Base-by-base conservation (phyloP, 2,888 invertebrate species). In the Drosophila kanekoi region DNA sequence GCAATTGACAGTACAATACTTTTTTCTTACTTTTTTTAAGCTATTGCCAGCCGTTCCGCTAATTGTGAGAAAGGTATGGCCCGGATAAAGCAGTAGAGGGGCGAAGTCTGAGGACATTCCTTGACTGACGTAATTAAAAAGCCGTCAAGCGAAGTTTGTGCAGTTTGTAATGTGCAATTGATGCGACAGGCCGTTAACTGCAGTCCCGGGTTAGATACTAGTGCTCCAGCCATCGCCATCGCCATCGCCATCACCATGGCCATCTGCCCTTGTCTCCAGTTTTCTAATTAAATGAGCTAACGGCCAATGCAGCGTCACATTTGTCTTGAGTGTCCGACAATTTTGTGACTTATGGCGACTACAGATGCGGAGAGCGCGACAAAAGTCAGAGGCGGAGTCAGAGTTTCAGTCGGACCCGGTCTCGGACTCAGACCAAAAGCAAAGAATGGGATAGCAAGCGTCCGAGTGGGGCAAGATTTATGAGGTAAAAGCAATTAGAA, bases 401-500 rank as follows among this genome's bases (percentile, higher is more conserved):
- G 38, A 33, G 13, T 5, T 4, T 1, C 18, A 37, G 3, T 16
- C 41, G 28, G 23, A 38, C 18, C 14, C 51, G 33, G 13, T 20
- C 32, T 8, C 28, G 13, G 44, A 20, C 4, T 14, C 13, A 16
- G 16, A 11, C 28, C 13, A 8, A 10, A 9, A 48, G 54, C 44
- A 23, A 38, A 58, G 64, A 43, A 45, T 28, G 28, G 28, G 8
- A 28, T 8, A 8, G 28, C 28, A 45, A 56, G 47, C 18, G 62
- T 48, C 54, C 33, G 37, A 58, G 65, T 71, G 52, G 56, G 51
- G 40, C 49, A 86, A 84, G 83, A 84, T 84, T 84, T 84, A 84
- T 84, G 83, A 87, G 83, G 83, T 84, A 87, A 81, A 84, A 84
- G 83, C 83, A 84, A 84, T 84, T 84, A 84, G 87, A 87, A 81